A percentile compares a stretch with the other conserved stretches of the same genome.
Evolutionary conservation across 2,888 invertebrate genomes (phyloP).

Genomic region (Tachina grossa): DNA sequence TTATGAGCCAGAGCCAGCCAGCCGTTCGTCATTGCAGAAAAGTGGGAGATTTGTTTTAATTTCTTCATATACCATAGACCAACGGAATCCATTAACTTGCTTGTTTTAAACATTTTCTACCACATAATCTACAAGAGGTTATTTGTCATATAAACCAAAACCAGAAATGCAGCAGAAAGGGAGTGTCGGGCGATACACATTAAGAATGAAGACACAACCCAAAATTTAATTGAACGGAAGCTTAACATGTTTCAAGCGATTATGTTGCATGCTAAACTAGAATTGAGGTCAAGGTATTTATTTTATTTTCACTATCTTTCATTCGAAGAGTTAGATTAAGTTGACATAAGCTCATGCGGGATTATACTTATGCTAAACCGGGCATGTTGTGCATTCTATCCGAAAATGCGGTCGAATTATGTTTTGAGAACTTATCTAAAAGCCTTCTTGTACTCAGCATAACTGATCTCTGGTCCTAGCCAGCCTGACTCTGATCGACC

Average conservation of each 20-base stretch:
- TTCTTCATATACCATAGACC: neutral
- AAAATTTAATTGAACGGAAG: neutral
- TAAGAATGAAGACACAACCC: neutral
- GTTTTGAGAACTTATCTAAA: too few relatives aligned
- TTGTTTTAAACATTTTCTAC: conserved; percentile 4
- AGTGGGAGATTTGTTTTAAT: conserved; percentile 9
- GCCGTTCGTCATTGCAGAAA: conserved; percentile 25
- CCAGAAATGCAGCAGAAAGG: too few relatives aligned
- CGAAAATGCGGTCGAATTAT: too few relatives aligned
- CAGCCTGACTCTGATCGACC: too few relatives aligned
- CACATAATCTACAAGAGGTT: neutral
- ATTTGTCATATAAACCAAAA: conserved; percentile 3
- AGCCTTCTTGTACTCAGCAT: too few relatives aligned
- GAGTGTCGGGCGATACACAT: neutral
- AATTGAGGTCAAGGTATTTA: too few relatives aligned
- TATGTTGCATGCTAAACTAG: neutral
- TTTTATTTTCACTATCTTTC: too few relatives aligned
- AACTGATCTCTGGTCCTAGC: too few relatives aligned
- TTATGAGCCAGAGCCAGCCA: conserved; percentile 20
- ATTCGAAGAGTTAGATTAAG: too few relatives aligned
- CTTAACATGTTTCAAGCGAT: neutral
- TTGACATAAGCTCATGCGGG: too few relatives aligned
- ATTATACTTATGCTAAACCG: too few relatives aligned
- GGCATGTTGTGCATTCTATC: too few relatives aligned
- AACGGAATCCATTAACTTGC: conserved; percentile 13